Evolutionary conservation across 2,113 vertebrate genomes (phyloP).

Genomic region (Rafetus swinhoei): DNA sequence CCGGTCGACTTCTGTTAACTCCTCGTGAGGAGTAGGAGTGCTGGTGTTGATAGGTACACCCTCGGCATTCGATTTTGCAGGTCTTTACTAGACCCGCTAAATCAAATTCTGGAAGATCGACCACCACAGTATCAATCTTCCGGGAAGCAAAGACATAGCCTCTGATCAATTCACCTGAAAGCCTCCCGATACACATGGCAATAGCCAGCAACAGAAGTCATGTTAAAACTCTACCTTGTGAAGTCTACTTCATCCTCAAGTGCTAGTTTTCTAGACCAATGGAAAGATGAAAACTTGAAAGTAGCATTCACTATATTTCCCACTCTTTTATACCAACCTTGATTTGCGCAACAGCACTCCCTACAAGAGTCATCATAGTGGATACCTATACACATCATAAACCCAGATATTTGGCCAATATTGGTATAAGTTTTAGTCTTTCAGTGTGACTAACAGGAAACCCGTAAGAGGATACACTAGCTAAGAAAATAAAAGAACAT

Average conservation of each 20-base stretch:
- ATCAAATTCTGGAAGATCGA: too few species aligned
- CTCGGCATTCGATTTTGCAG: too few species aligned
- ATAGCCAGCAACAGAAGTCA: not conserved
- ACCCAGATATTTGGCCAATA: not conserved
- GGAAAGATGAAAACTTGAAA: not conserved
- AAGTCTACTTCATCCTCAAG: not conserved
- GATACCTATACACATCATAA: not conserved
- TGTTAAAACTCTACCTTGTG: not conserved
- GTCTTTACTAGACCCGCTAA: too few species aligned
- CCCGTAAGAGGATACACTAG: not conserved
- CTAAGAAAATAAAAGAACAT: not conserved
- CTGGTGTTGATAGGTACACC: too few species aligned
- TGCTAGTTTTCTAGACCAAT: not conserved
- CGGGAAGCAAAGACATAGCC: too few species aligned
- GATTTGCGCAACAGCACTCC: not conserved
- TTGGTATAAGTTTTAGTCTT: not conserved
- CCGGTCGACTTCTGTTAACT: too few species aligned
- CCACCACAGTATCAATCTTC: too few species aligned
- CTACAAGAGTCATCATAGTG: not conserved
- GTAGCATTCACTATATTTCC: not conserved
- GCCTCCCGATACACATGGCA: not conserved
- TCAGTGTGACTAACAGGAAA: not conserved
- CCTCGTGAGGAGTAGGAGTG: too few species aligned
- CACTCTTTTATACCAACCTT: not conserved
- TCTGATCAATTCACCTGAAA: not conserved